Evolutionary conservation across 2,113 vertebrate species (phyloP), one percentile per base, ranked within the genome.

Genomic region (Australoheros scitulus): DNA sequence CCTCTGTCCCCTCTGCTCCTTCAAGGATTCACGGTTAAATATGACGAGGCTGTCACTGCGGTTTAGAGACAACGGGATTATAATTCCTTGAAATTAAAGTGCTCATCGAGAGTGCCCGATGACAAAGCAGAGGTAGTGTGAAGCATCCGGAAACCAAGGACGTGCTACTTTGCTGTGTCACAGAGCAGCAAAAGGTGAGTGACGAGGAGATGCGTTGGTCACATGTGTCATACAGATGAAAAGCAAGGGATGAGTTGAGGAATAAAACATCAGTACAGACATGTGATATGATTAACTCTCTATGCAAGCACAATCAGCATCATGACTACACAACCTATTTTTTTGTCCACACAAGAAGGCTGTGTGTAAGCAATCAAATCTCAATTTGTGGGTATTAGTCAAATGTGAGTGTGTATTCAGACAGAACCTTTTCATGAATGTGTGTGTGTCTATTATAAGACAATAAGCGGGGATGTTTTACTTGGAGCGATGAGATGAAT

Each of bases 321-420:
- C 77, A 65, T 3, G 18, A 85, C 34, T 10, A 3, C 55, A 38
- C 55, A 68, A 7, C 2, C 32, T 64, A 43, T 80, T 60, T 85
- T 29, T 85, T 29, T 78, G 83, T 78, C 50, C 1, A 2, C 52
- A 52, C 32, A 22, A 34, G 65, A 56, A 72, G 55, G 61, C 75
- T 50, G 81, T 75, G 75, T 85, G 82, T 32, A 47, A 88, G 81
- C 87, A 85, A 90, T 88, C 75, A 80, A 38, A 87, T 85, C 79
- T 82, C 47, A 2, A 82, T 89, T 83, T 86, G 80, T 79, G 41
- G 65, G 18, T 72, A 77, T 84, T 84, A 77, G 70, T 70, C 77
- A 64, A 68, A 89, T 79, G 80, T n/a, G n/a, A 76, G 60, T 3
- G 65, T 41, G 61, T 41, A 43, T 70, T 72, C 68, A 65, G 60